These are phyloP conservation scores for Hemithea aestivaria DNA, from an alignment of 2,888 invertebrate genomes.

Conservation along the genomic window DNA sequence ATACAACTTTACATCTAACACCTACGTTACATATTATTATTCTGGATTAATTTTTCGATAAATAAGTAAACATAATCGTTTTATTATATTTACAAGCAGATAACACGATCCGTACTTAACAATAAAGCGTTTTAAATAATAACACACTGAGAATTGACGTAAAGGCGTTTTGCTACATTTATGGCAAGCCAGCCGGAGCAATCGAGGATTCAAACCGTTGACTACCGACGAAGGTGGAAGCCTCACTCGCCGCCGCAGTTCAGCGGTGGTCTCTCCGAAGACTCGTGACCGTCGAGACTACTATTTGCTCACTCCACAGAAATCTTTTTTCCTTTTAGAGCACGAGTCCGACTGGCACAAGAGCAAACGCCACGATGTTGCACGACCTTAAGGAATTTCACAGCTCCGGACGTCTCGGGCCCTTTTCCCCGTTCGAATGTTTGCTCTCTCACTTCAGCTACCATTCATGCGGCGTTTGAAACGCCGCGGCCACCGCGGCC, in stretches of 20 bases:
- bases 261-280: constrained; percentile 71
- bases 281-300: constrained; percentile 70
- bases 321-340: constrained; percentile 75
- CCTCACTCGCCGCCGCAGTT: constrained; percentile 31
- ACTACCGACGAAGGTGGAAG: constrained; percentile 22
- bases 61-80: constrained; percentile 74
- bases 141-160: constrained; percentile 79
- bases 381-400: constrained; percentile 77
- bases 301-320: constrained; percentile 72
- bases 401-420: constrained; percentile 63
- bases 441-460: constrained; percentile 75
- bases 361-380: constrained; percentile 75
- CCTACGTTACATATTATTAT: constrained; percentile 73
- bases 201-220: constrained; percentile 34
- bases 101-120: constrained; percentile 72
- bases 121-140: constrained; percentile 77
- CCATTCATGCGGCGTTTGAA: constrained; percentile 70
- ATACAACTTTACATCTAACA: constrained; percentile 78
- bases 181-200: constrained; percentile 68
- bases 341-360: constrained; percentile 68
- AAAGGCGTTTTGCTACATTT: constrained; percentile 72
- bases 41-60: constrained; percentile 70
- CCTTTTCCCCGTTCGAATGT: constrained; percentile 70
- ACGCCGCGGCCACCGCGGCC: constrained; percentile 64
- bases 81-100: constrained; percentile 77